Conservation (phyloP, 2,888 invertebrate species). For the Drosophila pseudotalamancana region DNA sequence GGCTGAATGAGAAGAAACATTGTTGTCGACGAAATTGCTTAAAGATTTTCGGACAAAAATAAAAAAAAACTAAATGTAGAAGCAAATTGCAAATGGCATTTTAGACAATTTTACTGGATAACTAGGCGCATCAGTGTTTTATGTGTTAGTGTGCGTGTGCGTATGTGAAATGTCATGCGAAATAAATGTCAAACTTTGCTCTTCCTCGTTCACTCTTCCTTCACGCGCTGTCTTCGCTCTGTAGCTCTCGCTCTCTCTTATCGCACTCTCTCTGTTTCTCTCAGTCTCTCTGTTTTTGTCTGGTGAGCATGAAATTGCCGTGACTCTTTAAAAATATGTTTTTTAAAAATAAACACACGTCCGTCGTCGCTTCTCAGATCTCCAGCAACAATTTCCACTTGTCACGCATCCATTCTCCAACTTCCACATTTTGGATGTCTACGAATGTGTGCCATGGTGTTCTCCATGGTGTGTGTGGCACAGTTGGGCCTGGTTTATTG, state of each 20-base stretch:
- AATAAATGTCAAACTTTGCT: slow-evolving; percentile 65
- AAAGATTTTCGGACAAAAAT: slow-evolving; percentile 56
- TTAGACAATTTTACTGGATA: slow-evolving; percentile 59
- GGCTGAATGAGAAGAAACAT: slow-evolving; percentile 55
- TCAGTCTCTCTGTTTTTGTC: slow-evolving; percentile 3
- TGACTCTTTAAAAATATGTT: slow-evolving; percentile 56
- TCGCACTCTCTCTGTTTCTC: slow-evolving; percentile 3
- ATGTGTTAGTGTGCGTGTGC: slow-evolving; percentile 28
- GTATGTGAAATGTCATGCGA: slow-evolving; percentile 69
- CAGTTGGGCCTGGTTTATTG: slow-evolving; percentile 51
- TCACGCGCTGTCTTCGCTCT: neutral
- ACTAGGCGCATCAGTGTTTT: slow-evolving; percentile 57
- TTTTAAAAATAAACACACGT: slow-evolving; percentile 44
- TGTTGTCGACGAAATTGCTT: slow-evolving; percentile 65
- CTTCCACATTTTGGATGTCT: slow-evolving; percentile 17
- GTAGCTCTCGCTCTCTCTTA: neutral
- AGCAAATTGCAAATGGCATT: slow-evolving; percentile 29
- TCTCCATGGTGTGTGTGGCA: too few species aligned
- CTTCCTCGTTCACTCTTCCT: slow-evolving; percentile 1
- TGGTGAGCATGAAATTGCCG: slow-evolving; percentile 50
- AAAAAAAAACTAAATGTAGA: slow-evolving; percentile 38
- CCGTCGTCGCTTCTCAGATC: slow-evolving; percentile 3
- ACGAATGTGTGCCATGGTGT: slow-evolving; percentile 62
- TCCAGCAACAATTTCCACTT: slow-evolving; percentile 64
- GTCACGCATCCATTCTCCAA: slow-evolving; percentile 54